Evolutionary conservation across 2,888 invertebrate genomes (phyloP).

Genomic region (Eumerus sabulonum): DNA sequence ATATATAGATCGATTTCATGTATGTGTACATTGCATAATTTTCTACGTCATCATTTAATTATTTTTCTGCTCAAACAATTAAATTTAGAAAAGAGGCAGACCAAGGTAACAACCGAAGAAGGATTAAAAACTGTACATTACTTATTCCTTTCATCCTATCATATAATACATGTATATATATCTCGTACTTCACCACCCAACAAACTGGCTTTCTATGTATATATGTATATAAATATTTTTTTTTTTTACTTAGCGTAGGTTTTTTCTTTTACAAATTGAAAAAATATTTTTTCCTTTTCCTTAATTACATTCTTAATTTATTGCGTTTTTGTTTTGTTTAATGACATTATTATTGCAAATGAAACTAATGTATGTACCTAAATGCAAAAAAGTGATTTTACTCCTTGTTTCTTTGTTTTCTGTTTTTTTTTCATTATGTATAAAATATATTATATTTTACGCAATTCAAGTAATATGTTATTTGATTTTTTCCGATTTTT

Average conservation of each 20-base stretch:
- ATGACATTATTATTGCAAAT: slow-evolving; percentile 42
- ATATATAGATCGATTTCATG: too few species aligned
- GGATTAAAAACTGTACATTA: too few species aligned
- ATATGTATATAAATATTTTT: slow-evolving; percentile 44
- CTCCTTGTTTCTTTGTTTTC: slow-evolving; percentile 43
- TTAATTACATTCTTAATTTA: slow-evolving; percentile 2
- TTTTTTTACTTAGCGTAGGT: slow-evolving; percentile 19
- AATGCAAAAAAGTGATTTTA: slow-evolving; percentile 55
- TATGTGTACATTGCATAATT: too few species aligned
- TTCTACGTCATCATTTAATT: too few species aligned
- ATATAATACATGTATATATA: slow-evolving; percentile 34
- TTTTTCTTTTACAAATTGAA: slow-evolving; percentile 42
- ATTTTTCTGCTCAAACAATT: too few species aligned
- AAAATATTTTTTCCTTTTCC: slow-evolving; percentile 40
- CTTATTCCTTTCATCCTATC: slow-evolving; percentile 20
- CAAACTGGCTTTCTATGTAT: slow-evolving; percentile 51
- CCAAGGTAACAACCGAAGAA: too few species aligned
- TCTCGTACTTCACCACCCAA: slow-evolving; percentile 50
- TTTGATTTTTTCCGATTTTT: slow-evolving; percentile 50
- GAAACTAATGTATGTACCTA: slow-evolving; percentile 48
- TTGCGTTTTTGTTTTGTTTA: slow-evolving; percentile 18
- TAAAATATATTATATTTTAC: slow-evolving; percentile 66
- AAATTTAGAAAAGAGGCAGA: too few species aligned
- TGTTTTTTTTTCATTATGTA: slow-evolving; percentile 56
- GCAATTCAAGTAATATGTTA: slow-evolving; percentile 66